phyloP scores from a whole-genome alignment of 1,140 invertebrate species.

The Coptotermes formosanus region DNA sequence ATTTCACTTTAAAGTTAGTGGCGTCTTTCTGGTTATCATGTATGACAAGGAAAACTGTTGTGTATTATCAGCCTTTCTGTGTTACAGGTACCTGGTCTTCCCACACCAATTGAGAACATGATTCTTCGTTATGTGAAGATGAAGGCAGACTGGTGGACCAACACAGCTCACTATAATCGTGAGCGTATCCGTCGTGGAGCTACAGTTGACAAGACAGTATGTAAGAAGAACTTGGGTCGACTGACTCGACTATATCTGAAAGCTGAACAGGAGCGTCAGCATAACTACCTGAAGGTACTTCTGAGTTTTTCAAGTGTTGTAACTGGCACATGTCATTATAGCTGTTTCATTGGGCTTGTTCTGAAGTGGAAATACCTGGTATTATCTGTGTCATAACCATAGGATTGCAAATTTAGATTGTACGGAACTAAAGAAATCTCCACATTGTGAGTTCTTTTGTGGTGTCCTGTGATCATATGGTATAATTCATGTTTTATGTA shows the following conservation, averaged over 20 bases:
- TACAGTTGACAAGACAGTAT: conserved; percentile 99
- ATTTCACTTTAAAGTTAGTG: too few relatives aligned
- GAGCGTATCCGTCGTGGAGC: conserved; percentile 91
- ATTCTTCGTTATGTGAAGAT: conserved; percentile 99
- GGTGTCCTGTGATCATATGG: too few relatives aligned
- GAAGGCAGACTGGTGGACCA: conserved; percentile 99
- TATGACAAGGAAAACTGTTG: too few relatives aligned
- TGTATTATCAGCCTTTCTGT: neutral
- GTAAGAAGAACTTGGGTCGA: conserved; percentile 98
- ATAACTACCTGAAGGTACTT: conserved; percentile 91
- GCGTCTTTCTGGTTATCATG: too few relatives aligned
- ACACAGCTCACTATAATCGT: conserved; percentile 99
- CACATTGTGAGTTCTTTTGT: too few relatives aligned
- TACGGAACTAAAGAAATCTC: too few relatives aligned
- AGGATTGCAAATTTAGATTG: too few relatives aligned
- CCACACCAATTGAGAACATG: conserved; percentile 99
- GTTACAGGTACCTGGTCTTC: conserved; percentile 84
- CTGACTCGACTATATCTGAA: conserved; percentile 96
- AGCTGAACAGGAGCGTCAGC: conserved; percentile 98
- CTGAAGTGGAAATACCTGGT: too few relatives aligned
- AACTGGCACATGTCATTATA: too few relatives aligned
- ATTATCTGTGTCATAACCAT: too few relatives aligned
- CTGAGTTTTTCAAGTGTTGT: neutral
- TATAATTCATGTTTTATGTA: too few relatives aligned
- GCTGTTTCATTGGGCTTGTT: too few relatives aligned